Percentiles rank a stretch among this genome's conserved stretches.
These are phyloP conservation scores for Erythrocercus mccallii DNA, from an alignment of 2,113 vertebrate species.

Conservation along the genomic window DNA sequence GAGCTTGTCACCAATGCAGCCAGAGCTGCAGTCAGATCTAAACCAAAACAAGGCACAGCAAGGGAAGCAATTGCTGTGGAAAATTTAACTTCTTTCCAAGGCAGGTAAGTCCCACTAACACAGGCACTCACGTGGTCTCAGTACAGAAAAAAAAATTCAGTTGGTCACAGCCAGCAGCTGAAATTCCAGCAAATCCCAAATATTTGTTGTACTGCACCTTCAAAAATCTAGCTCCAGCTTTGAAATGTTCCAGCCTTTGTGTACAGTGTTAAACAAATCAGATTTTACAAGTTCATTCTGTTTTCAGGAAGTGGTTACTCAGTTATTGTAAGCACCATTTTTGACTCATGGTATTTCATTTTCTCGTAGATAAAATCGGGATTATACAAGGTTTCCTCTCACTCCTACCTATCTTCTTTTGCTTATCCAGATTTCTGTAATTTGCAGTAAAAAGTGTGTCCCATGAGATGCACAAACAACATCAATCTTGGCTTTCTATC, in stretches of 20 bases:
- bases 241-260: background rate
- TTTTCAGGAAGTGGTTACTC: background rate
- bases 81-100: background rate
- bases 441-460: background rate
- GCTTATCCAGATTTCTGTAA: background rate
- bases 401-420: background rate
- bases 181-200: background rate
- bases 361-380: background rate
- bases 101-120: background rate
- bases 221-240: background rate
- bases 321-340: background rate
- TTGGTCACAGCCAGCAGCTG: background rate
- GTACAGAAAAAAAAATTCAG: background rate
- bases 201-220: background rate
- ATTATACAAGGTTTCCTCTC: background rate
- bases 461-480: background rate
- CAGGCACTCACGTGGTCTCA: accelerated
- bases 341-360: background rate
- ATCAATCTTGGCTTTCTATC: background rate
- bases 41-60: background rate
- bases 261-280: background rate
- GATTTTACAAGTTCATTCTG: background rate
- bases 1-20: background rate
- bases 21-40: background rate
- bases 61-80: background rate